Evolutionary conservation across 2,888 invertebrate species (phyloP).

Genomic region (Apodemia hepburni): DNA sequence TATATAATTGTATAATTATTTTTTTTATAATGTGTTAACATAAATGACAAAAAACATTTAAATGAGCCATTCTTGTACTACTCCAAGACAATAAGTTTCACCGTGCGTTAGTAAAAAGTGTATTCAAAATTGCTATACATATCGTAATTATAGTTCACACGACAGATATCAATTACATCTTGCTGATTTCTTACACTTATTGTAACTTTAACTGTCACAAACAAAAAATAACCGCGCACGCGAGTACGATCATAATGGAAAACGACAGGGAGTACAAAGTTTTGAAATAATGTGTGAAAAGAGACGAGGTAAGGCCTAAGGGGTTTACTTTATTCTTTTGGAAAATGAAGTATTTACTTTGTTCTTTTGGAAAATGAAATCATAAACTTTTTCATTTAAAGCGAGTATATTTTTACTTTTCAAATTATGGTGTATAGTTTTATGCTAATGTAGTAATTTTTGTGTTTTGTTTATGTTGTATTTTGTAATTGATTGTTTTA

Average conservation of each 20-base stretch:
- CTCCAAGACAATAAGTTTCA: background rate
- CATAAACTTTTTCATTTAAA: background rate
- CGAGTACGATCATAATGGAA: slow-evolving; percentile 19
- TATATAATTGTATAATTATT: background rate
- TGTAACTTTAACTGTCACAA: slow-evolving; percentile 21
- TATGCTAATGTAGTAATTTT: no score
- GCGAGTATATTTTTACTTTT: background rate
- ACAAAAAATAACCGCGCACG: slow-evolving; percentile 29
- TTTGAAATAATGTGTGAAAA: slow-evolving; percentile 15
- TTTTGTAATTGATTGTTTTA: no score
- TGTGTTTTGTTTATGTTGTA: no score
- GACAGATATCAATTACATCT: slow-evolving; percentile 31
- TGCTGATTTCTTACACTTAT: slow-evolving; percentile 29
- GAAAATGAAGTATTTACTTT: background rate
- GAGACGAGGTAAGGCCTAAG: background rate
- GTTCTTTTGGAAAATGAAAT: slow-evolving; percentile 31
- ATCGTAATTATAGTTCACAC: slow-evolving; percentile 30
- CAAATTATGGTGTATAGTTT: no score
- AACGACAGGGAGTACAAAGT: background rate
- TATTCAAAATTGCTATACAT: slow-evolving; percentile 20
- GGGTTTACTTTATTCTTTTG: slow-evolving; percentile 30
- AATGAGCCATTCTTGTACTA: background rate
- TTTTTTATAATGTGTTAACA: background rate
- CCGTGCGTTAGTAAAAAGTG: background rate
- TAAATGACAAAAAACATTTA: background rate